Conservation (phyloP, 2,888 invertebrate genomes). For the Margaritifera margaritifera region DNA sequence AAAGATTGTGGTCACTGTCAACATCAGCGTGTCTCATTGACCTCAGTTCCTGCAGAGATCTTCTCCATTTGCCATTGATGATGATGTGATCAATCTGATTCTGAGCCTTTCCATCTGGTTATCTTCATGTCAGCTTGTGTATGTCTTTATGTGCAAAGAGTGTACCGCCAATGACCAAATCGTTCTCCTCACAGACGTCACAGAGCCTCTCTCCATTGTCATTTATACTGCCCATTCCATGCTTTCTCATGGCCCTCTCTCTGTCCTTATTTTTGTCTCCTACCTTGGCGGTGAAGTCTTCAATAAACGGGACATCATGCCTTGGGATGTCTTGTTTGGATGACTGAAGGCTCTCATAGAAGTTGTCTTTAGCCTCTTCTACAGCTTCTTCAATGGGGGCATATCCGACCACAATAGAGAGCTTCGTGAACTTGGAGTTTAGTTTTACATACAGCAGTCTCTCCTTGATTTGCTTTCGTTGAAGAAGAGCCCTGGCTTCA, state of each 20-base stretch:
- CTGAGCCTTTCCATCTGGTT: slow-evolving; percentile 1
- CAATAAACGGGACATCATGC: slow-evolving; percentile 10
- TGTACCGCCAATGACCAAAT: not conserved
- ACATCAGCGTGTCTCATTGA: too few species aligned
- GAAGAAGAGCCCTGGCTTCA: slow-evolving; percentile 1
- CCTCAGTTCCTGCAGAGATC: too few species aligned
- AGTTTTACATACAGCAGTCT: slow-evolving; percentile 11
- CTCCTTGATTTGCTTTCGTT: slow-evolving; percentile 9
- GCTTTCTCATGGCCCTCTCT: slow-evolving; percentile 5
- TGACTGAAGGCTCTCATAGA: slow-evolving; percentile 12
- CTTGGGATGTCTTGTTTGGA: slow-evolving; percentile 5
- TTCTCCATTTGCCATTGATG: slow-evolving; percentile 7
- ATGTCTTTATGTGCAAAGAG: slow-evolving; percentile 8
- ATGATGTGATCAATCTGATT: slow-evolving; percentile 11
- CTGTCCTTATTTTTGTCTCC: slow-evolving; percentile 1
- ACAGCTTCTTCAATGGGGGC: slow-evolving; percentile 8
- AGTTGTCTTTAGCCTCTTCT: slow-evolving; percentile 12
- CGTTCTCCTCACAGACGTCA: slow-evolving; percentile 7
- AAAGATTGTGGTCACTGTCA: too few species aligned
- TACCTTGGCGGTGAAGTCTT: slow-evolving; percentile 15
- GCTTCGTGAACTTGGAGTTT: slow-evolving; percentile 7
- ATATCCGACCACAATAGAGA: slow-evolving; percentile 9
- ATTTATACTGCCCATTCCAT: slow-evolving; percentile 4
- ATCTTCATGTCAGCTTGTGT: slow-evolving; percentile 10
- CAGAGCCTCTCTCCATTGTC: slow-evolving; percentile 1